Conservation (phyloP, 2,888 invertebrate genomes). For the Lingula anatina region DNA sequence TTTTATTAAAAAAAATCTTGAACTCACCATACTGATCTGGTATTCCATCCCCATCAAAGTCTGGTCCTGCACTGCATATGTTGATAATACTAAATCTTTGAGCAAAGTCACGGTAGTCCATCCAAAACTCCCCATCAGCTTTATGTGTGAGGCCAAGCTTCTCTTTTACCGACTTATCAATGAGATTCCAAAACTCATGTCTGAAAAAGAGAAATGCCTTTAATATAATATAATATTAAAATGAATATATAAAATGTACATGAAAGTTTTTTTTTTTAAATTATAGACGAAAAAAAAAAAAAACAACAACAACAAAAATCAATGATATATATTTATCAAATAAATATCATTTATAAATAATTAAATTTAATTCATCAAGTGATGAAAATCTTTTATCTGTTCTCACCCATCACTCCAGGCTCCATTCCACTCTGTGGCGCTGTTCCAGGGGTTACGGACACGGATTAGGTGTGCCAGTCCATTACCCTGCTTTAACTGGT, state of each 20-base stretch:
- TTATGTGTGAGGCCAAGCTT: constrained; percentile 29
- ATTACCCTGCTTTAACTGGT: too few relatives aligned
- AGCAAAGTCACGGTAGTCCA: constrained; percentile 29
- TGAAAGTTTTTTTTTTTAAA: too few relatives aligned
- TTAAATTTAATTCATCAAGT: too few relatives aligned
- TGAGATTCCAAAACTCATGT: constrained; percentile 31
- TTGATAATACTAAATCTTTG: constrained; percentile 36
- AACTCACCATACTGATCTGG: constrained; percentile 32
- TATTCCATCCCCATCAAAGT: constrained; percentile 37
- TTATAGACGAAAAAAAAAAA: too few relatives aligned
- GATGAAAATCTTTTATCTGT: too few relatives aligned
- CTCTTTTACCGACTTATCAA: constrained; percentile 24
- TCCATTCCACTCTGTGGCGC: constrained; percentile 38
- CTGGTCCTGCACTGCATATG: constrained; percentile 32
- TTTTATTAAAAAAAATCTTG: neutral
- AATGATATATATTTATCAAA: neutral
- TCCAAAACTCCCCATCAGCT: constrained; percentile 40
- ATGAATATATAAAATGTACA: too few relatives aligned
- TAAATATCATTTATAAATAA: neutral
- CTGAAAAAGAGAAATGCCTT: constrained; percentile 10
- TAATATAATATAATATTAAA: too few relatives aligned
- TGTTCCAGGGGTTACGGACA: constrained; percentile 36
- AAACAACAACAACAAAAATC: too few relatives aligned
- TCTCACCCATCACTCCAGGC: constrained; percentile 35
- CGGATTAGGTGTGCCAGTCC: constrained; percentile 30